Evolutionary conservation across 2,797 vertebrate species (phyloP), one percentile per base, ranked within the genome.

Genomic region (Melanotaenia nigrans): DNA sequence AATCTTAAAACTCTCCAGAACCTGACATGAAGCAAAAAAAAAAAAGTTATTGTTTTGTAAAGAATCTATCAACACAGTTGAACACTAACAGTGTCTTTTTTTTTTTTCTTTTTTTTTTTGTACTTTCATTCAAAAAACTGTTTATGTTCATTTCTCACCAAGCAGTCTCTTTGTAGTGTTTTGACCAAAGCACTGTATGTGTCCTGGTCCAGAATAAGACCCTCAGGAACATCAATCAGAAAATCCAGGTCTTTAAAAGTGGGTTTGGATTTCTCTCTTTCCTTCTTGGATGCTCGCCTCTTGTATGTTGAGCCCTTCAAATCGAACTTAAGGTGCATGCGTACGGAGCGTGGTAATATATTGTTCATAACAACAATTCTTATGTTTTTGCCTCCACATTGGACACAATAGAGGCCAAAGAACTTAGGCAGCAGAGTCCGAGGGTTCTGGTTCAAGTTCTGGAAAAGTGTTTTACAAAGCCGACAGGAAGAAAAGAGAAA

Each of bases 401-500:
- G 98, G 75, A 99, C 95, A 0, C 98, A 99, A 87, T 99, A 99
- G 61, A 99, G 94, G 60, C 98, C 98, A 0, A 98, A 99, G 83
- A 99, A 99, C 92, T 99, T 99, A 28, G 98, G 98, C 83, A 99
- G 94, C 82, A 99, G 90, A 0, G 98, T 99, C 68, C 98, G 93
- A 0, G 97, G 97, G 78, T 99, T 99, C 94, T 99, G 98, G 93
- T 99, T 99, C 90, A 99, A 89, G 84, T 99, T 99, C 98, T 99
- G 78, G 67, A 66, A n/a, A 53, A 4, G 9, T 16, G 16, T 16
- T 40, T 53, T 2, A 64, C 7, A n/a, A 4, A 35, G 63, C 3
- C 18, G 33, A 65, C 5, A 42, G 0, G 28, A 4, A 28, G 16
- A 59, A 38, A 69, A 18, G 24, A 58, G 9, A 45, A 47, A 60